A percentile compares a stretch with the other conserved stretches of the same genome.
phyloP scores from a whole-genome alignment of 2,113 vertebrate genomes.

The Taurulus bubalis region DNA sequence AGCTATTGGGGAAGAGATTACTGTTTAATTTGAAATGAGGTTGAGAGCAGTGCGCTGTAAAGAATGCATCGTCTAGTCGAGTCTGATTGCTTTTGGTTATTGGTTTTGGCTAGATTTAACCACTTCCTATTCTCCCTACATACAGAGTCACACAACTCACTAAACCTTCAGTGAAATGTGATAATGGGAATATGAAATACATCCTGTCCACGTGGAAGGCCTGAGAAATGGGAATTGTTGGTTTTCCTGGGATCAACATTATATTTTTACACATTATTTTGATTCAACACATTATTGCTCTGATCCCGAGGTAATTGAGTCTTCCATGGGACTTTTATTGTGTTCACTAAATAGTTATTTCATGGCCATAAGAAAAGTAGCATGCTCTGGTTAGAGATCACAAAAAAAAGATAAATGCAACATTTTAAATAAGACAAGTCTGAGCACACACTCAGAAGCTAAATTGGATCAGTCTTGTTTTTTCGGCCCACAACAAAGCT shows the following conservation, averaged over 20 bases:
- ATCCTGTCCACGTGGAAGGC: not conserved
- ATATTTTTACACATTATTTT: not conserved
- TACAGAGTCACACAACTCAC: not conserved
- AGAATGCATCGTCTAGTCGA: conserved; percentile 29
- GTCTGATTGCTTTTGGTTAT: conserved; percentile 45
- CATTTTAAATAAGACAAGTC: not conserved
- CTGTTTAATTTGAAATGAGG: conserved; percentile 50
- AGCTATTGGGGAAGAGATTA: conserved; percentile 47
- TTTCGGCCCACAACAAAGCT: conserved; percentile 3
- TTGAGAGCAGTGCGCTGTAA: conserved; percentile 34
- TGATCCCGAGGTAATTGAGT: not conserved
- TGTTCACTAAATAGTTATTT: not conserved
- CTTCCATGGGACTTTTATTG: not conserved
- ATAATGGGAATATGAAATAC: not conserved
- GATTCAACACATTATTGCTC: not conserved
- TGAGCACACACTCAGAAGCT: not conserved
- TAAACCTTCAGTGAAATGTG: conserved; percentile 6
- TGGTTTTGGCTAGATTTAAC: conserved; percentile 19
- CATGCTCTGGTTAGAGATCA: not conserved
- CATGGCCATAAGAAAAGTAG: not conserved
- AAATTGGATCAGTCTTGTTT: conserved; percentile 17
- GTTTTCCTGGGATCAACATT: not conserved
- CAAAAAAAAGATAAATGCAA: not conserved
- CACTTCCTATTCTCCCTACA: conserved; percentile 9
- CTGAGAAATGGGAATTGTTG: not conserved